Percentiles rank a stretch among this genome's conserved stretches.
Evolutionary conservation across 2,113 vertebrate genomes (phyloP).

Genomic region (Numenius arquata): DNA sequence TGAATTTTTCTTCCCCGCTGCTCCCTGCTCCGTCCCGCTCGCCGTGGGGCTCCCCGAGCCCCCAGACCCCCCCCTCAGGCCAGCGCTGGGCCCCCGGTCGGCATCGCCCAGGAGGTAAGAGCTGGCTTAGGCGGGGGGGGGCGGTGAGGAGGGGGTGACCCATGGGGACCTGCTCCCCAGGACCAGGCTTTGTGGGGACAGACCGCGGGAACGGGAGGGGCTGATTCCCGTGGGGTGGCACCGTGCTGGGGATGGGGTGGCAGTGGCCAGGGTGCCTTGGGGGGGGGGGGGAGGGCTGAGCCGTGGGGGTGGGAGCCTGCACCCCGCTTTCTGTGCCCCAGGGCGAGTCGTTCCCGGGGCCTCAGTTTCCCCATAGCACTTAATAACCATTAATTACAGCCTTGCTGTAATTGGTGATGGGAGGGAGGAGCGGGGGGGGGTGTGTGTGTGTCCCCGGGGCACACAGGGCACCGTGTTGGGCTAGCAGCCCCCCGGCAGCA

Average conservation of each 20-base stretch:
- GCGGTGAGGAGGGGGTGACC: not conserved
- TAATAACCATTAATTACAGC: not conserved
- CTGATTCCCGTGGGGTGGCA: not conserved
- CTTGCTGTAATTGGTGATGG: no score
- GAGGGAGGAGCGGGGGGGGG: not conserved
- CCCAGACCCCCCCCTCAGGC: not conserved
- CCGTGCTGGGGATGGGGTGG: no score
- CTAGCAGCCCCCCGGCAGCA: not conserved
- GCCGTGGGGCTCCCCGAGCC: no score
- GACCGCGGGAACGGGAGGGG: not conserved
- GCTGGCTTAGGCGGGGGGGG: not conserved
- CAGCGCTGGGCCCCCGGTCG: not conserved
- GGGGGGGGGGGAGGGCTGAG: no score
- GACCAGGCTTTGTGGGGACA: not conserved
- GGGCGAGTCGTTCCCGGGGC: not conserved
- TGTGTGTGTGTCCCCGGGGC: no score
- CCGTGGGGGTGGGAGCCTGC: not conserved
- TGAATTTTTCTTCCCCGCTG: no score
- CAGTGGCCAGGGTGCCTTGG: not conserved
- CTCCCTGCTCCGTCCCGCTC: no score
- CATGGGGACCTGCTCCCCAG: not conserved
- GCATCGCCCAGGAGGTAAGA: slow-evolving; percentile 13
- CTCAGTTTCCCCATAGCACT: not conserved
- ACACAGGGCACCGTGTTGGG: no score
- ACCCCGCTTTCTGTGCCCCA: not conserved